Percentiles rank a stretch among this genome's conserved stretches.
These are phyloP conservation scores for Slavum lentiscoides DNA, from an alignment of 2,888 invertebrate genomes.

Conservation along the genomic window DNA sequence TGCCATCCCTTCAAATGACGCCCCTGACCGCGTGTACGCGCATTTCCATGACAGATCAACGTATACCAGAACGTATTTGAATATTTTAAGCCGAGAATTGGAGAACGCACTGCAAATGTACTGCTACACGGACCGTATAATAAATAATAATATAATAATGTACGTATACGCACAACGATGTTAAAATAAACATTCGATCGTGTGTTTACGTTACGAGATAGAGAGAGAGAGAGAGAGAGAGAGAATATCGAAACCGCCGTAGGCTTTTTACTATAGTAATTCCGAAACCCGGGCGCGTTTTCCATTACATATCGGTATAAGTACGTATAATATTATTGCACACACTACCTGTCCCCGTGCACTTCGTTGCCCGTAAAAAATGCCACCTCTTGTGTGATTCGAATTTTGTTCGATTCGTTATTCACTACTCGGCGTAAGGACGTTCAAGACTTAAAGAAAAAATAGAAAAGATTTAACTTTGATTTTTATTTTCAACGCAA, in stretches of 20 bases:
- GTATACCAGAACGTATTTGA: neutral
- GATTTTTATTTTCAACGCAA: no score
- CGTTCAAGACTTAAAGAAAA: no score
- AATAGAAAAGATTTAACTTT: no score
- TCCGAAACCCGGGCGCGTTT: neutral
- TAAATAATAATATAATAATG: neutral
- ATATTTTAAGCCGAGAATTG: slow-evolving; percentile 1
- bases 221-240: neutral
- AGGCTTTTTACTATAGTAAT: neutral
- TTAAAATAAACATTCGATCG: slow-evolving; percentile 7
- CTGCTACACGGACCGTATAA: neutral
- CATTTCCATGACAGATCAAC: no score
- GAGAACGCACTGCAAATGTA: neutral
- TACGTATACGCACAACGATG: neutral
- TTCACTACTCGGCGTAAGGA: no score
- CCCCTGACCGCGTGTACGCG: no score
- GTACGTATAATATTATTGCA: neutral
- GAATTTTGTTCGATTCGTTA: no score
- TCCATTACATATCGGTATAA: neutral
- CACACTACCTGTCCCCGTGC: no score
- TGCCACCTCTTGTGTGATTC: no score
- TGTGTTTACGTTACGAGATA: neutral
- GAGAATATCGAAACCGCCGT: neutral
- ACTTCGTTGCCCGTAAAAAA: no score
- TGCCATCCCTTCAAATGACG: no score